These are phyloP conservation scores for Noctua pronuba DNA, from an alignment of 2,888 invertebrate genomes.

Conservation along the genomic window DNA sequence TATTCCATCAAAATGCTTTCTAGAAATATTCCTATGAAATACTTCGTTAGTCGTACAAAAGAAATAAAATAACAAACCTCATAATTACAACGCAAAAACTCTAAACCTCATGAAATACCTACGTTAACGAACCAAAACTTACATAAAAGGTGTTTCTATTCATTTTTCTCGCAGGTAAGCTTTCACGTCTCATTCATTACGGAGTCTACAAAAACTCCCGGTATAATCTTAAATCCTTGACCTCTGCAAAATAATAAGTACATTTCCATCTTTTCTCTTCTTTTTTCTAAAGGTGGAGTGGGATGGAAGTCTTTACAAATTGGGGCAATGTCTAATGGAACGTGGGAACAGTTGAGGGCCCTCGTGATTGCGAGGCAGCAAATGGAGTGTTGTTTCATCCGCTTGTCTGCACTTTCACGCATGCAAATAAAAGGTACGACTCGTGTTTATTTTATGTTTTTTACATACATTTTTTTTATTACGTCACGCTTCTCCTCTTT, in stretches of 20 bases:
- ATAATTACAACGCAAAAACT: slow-evolving; percentile 41
- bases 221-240: slow-evolving; percentile 70
- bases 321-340: slow-evolving; percentile 81
- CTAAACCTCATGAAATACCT: slow-evolving; percentile 34
- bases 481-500: slow-evolving; percentile 1
- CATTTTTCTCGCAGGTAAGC: slow-evolving; percentile 61
- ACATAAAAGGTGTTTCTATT: slow-evolving; percentile 60
- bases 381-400: slow-evolving; percentile 74
- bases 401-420: slow-evolving; percentile 74
- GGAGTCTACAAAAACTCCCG: slow-evolving; percentile 64
- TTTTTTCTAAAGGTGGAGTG: slow-evolving; percentile 67
- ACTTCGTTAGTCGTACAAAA: slow-evolving; percentile 39
- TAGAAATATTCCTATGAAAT: slow-evolving; percentile 13
- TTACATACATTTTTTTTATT: slow-evolving; percentile 10
- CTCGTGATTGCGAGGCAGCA: slow-evolving; percentile 69
- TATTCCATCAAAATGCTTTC: neutral
- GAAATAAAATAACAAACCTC: slow-evolving; percentile 21
- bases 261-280: slow-evolving; percentile 71
- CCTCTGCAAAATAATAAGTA: slow-evolving; percentile 73
- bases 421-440: slow-evolving; percentile 68
- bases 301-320: slow-evolving; percentile 73
- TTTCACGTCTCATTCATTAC: slow-evolving; percentile 69
- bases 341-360: slow-evolving; percentile 73
- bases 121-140: slow-evolving; percentile 62
- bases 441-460: slow-evolving; percentile 31